These are phyloP conservation scores for Sarcophaga variegata DNA, from an alignment of 2,888 invertebrate genomes.

Conservation along the genomic window DNA sequence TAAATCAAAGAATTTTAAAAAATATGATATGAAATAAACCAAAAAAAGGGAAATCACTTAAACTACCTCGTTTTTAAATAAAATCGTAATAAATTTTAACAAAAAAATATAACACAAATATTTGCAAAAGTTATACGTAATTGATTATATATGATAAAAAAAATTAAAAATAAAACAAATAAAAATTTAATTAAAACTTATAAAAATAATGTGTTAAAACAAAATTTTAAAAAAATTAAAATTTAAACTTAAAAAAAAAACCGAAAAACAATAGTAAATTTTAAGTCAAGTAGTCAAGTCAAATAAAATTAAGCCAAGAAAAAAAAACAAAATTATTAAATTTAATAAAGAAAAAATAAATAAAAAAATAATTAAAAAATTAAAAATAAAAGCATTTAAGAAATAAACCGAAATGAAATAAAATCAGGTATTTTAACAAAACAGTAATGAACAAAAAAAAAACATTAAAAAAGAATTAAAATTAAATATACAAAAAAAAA, in stretches of 20 bases:
- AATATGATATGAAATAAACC: constrained; percentile 23
- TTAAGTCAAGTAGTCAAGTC: constrained; percentile 64
- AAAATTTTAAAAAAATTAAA: constrained; percentile 16
- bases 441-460: constrained; percentile 16
- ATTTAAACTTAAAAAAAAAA: constrained; percentile 16
- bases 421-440: neutral
- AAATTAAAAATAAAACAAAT: constrained; percentile 17
- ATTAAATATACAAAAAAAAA: constrained; percentile 59
- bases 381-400: constrained; percentile 25
- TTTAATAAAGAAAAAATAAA: constrained; percentile 41
- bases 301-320: constrained; percentile 37
- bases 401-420: constrained; percentile 26
- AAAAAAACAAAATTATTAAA: constrained; percentile 18
- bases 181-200: constrained; percentile 2
- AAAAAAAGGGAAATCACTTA: constrained; percentile 17
- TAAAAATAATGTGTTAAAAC: constrained; percentile 39
- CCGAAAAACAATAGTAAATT: constrained; percentile 63
- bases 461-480: constrained; percentile 34
- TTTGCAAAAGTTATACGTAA: constrained; percentile 68
- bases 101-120: constrained; percentile 45
- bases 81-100: constrained; percentile 31
- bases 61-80: constrained; percentile 66
- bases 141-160: constrained; percentile 44
- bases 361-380: constrained; percentile 33
- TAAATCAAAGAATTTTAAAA: constrained; percentile 29